phyloP scores from a whole-genome alignment of 2,888 invertebrate species.

The Rotaria magnacalcarata region DNA sequence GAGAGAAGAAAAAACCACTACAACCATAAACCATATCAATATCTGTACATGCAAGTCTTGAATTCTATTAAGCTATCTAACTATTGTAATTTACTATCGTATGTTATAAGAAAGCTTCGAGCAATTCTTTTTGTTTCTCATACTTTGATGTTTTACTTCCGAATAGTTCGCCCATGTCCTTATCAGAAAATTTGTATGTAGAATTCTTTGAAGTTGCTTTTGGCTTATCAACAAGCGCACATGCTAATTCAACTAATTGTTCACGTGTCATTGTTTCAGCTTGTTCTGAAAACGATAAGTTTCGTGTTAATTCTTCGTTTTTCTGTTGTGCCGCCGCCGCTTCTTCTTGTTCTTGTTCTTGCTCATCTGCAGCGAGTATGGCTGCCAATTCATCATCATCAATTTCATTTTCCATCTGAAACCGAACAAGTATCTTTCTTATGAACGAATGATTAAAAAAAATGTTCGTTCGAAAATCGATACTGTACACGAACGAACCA shows the following conservation, averaged over 20 bases:
- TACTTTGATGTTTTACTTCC: not conserved
- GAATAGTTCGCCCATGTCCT: not conserved
- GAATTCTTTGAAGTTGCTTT: not conserved
- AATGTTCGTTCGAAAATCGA: not conserved
- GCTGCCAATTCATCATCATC: constrained; percentile 18
- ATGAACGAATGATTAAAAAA: not conserved
- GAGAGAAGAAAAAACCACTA: too few relatives aligned
- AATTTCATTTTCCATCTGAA: not conserved
- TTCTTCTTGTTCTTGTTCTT: not conserved
- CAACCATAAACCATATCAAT: too few relatives aligned
- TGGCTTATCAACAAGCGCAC: not conserved
- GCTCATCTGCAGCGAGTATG: constrained; percentile 6
- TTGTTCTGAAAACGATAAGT: not conserved
- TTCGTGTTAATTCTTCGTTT: not conserved
- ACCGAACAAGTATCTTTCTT: not conserved
- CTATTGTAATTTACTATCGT: too few relatives aligned
- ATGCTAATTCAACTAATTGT: constrained; percentile 2
- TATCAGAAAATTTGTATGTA: not conserved
- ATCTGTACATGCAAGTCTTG: too few relatives aligned
- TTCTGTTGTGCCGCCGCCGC: too few relatives aligned
- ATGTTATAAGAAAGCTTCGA: too few relatives aligned
- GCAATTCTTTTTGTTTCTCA: not conserved
- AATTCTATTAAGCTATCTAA: too few relatives aligned
- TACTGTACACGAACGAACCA: not conserved
- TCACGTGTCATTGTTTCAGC: not conserved